A percentile compares a stretch with the other conserved stretches of the same genome.
Conservation (phyloP, 35 echinoderm and acorn worm species). For the Holothuria glaberrima region DNA sequence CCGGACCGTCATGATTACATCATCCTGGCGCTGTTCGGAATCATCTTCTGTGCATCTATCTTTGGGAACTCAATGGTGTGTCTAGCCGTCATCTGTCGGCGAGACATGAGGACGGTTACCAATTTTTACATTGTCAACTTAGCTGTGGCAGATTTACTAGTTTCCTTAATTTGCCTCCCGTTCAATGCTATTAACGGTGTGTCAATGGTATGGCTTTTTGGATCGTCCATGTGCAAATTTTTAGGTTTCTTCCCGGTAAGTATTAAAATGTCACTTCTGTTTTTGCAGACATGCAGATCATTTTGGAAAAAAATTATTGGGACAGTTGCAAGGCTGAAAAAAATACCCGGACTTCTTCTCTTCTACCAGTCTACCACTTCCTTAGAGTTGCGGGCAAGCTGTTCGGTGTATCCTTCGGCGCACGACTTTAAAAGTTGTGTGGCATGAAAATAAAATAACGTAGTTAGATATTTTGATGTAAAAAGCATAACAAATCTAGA, state of each 20-base stretch:
- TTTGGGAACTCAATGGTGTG: constrained; percentile 94
- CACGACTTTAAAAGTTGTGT: too few species aligned
- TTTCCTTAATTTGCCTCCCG: constrained; percentile 82
- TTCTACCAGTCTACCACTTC: too few species aligned
- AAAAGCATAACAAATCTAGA: too few species aligned
- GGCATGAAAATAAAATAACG: too few species aligned
- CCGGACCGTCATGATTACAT: constrained; percentile 57
- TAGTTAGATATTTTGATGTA: too few species aligned
- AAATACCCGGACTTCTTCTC: too few species aligned
- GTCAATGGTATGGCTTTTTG: constrained; percentile 88
- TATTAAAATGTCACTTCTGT: neutral
- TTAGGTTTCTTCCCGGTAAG: constrained; percentile 87
- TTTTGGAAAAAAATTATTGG: too few species aligned
- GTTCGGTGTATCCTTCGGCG: too few species aligned
- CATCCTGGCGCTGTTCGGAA: constrained; percentile 65
- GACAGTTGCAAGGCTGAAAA: too few species aligned
- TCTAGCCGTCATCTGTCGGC: constrained; percentile 77
- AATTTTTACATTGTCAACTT: constrained; percentile 98
- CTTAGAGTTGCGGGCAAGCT: too few species aligned
- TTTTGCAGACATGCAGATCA: too few species aligned
- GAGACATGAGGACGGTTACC: constrained; percentile 96
- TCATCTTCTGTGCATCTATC: constrained; percentile 79
- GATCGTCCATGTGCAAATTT: constrained; percentile 64
- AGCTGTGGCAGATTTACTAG: constrained; percentile 81
- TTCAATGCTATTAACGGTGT: constrained; percentile 72